These are phyloP conservation scores for Trichoplusia ni DNA, from an alignment of 1,140 invertebrate genomes.

Conservation along the genomic window DNA sequence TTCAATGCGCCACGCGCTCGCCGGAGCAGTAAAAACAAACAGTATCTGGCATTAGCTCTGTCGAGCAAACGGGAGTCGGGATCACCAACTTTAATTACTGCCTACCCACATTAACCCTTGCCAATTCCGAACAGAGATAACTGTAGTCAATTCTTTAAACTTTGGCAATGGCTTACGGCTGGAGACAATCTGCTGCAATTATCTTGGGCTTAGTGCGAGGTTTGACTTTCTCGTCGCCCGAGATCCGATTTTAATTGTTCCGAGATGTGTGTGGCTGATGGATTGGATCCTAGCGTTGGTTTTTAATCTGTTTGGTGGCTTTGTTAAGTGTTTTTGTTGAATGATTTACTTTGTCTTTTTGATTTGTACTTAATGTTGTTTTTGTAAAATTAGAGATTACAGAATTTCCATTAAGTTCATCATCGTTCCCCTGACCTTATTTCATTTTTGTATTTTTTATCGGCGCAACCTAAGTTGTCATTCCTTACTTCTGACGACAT, in stretches of 20 bases:
- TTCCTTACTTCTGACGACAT: too few relatives aligned
- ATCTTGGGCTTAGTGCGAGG: slow-evolving; percentile 47
- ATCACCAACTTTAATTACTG: slow-evolving; percentile 58
- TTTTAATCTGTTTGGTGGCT: slow-evolving; percentile 12
- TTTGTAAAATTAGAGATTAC: too few relatives aligned
- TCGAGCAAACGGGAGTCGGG: slow-evolving; percentile 26
- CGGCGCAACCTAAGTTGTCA: too few relatives aligned
- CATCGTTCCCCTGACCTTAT: too few relatives aligned
- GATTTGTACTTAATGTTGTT: too few relatives aligned
- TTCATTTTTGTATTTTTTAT: too few relatives aligned
- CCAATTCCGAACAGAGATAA: slow-evolving; percentile 51
- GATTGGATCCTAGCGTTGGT: not conserved
- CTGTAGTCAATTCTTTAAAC: slow-evolving; percentile 57
- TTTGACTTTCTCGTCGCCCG: slow-evolving; percentile 36
- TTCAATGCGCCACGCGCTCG: slow-evolving; percentile 7
- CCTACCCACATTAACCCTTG: slow-evolving; percentile 57
- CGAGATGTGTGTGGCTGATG: slow-evolving; percentile 31
- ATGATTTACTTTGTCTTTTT: slow-evolving; percentile 1
- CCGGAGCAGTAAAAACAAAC: slow-evolving; percentile 17
- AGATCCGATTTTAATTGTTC: slow-evolving; percentile 46
- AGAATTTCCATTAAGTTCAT: too few relatives aligned
- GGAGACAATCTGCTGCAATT: slow-evolving; percentile 56
- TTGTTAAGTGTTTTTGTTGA: slow-evolving; percentile 12
- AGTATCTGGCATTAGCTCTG: slow-evolving; percentile 11
- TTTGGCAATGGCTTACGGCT: slow-evolving; percentile 45